Conservation (phyloP, 1,140 invertebrate species). For the Lordiphosa collinella region DNA sequence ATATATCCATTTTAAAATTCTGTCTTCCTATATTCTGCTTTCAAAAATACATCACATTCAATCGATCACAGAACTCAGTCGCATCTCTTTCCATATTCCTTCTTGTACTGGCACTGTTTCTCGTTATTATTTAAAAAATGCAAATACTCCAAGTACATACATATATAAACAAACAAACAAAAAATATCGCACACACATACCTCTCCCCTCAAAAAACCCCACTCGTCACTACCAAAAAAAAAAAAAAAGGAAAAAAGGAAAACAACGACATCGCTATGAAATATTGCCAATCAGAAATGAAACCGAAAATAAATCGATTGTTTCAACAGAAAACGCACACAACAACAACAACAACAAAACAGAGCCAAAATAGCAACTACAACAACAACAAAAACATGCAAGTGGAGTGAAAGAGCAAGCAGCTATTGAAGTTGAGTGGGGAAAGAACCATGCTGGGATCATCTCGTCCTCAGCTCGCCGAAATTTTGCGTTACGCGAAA, state of each 20-base stretch:
- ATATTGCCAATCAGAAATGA: constrained; percentile 79
- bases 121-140: constrained; percentile 31
- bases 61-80: neutral
- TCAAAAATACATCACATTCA: neutral
- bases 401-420: constrained; percentile 29
- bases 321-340: constrained; percentile 61
- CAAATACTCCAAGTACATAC: constrained; percentile 20
- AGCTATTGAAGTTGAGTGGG: too few species aligned
- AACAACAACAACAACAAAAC: constrained; percentile 14
- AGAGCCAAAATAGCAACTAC: constrained; percentile 19
- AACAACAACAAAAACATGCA: constrained; percentile 31
- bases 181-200: neutral
- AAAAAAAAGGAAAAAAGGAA: neutral
- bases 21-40: neutral
- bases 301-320: constrained; percentile 79
- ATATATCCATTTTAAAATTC: too few species aligned
- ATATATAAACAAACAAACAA: constrained; percentile 10
- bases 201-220: neutral
- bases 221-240: constrained; percentile 3
- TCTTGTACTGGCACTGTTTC: neutral
- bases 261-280: constrained; percentile 57
- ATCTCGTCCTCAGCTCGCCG: constrained; percentile 26
- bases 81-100: neutral
- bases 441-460: constrained; percentile 8
- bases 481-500: constrained; percentile 59